Conservation (phyloP, 53 echinoderm and acorn worm genomes). For the Arbacia lixula region DNA sequence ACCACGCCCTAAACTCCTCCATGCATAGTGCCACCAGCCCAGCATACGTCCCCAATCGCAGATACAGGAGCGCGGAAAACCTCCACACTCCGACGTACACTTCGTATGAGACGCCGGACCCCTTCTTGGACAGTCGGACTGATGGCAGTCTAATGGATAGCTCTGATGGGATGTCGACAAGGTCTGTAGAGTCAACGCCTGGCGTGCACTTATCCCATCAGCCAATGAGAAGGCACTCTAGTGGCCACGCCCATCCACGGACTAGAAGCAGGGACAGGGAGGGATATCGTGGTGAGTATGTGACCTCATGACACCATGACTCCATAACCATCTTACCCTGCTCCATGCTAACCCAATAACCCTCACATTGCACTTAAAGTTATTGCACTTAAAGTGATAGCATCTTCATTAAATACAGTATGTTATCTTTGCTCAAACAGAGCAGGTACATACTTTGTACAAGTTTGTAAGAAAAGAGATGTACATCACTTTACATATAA, state of each 20-base stretch:
- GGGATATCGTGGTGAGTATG: neutral
- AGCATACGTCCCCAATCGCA: neutral
- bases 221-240: slow-evolving; percentile 73
- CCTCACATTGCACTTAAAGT: too few species aligned
- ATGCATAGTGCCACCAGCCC: slow-evolving; percentile 15
- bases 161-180: slow-evolving; percentile 63
- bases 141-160: slow-evolving; percentile 42
- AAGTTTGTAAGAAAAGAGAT: too few species aligned
- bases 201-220: slow-evolving; percentile 47
- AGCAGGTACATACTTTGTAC: too few species aligned
- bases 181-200: slow-evolving; percentile 36
- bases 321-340: too few species aligned
- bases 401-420: too few species aligned
- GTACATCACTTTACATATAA: too few species aligned
- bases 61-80: slow-evolving; percentile 63
- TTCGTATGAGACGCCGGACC: slow-evolving; percentile 43
- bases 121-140: slow-evolving; percentile 48
- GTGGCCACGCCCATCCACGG: slow-evolving; percentile 67
- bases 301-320: neutral
- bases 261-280: slow-evolving; percentile 68
- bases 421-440: too few species aligned
- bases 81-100: slow-evolving; percentile 37
- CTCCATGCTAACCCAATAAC: too few species aligned
- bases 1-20: neutral
- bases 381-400: too few species aligned